phyloP scores from a whole-genome alignment of 2,113 vertebrate genomes.

The Pteropus alecto region DNA sequence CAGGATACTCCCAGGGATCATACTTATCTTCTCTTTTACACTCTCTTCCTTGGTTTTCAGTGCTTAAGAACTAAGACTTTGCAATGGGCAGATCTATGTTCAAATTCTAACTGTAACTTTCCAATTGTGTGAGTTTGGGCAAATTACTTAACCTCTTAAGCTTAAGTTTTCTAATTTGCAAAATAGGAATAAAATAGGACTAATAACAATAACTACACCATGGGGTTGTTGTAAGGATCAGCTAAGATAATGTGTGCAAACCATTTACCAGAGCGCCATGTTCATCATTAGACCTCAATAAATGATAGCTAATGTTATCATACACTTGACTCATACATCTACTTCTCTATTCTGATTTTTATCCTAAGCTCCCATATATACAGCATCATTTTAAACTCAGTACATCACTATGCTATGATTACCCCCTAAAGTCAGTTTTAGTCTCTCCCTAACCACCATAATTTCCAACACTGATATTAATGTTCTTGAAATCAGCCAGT shows the following conservation, averaged over 20 bases:
- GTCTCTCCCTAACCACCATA: neutral
- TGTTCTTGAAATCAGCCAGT: neutral
- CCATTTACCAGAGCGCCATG: neutral
- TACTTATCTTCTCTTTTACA: neutral
- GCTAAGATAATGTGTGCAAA: neutral
- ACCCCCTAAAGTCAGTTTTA: neutral
- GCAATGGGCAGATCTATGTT: neutral
- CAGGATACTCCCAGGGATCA: too few species aligned
- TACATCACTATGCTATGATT: rapidly evolving
- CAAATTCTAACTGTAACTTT: neutral
- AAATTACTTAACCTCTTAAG: neutral
- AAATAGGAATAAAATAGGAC: neutral
- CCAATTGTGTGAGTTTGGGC: neutral
- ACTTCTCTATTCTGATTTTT: neutral
- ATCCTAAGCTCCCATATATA: neutral
- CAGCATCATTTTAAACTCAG: neutral
- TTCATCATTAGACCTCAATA: neutral
- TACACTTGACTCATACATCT: too few species aligned
- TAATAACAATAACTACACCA: neutral
- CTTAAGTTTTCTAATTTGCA: neutral
- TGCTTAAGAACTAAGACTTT: neutral
- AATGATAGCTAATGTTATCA: too few species aligned
- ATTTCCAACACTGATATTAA: neutral
- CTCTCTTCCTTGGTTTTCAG: neutral
- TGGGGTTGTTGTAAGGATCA: neutral